phyloP scores from a whole-genome alignment of 2,888 invertebrate species.

The Heliconius hortense region DNA sequence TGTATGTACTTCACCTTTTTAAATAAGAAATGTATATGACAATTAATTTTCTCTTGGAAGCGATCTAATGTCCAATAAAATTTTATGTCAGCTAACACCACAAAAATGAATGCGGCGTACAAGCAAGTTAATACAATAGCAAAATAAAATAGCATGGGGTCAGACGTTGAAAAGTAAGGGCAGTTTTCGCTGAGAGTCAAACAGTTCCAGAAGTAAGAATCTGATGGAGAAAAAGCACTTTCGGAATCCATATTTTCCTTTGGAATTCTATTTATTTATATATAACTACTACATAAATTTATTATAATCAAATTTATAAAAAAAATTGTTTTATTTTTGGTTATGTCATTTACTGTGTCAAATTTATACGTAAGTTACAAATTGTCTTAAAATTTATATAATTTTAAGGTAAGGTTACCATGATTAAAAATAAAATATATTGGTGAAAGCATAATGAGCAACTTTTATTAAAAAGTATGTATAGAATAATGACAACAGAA shows the following conservation, averaged over 20 bases:
- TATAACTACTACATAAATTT: background rate
- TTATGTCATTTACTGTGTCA: conserved; percentile 15
- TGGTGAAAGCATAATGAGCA: background rate
- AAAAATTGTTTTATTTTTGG: background rate
- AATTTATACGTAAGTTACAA: background rate
- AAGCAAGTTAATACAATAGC: conserved; percentile 55
- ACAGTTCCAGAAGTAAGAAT: conserved; percentile 69
- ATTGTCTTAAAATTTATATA: too few relatives aligned
- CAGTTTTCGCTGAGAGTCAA: conserved; percentile 62
- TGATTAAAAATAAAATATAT: background rate
- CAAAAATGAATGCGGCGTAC: conserved; percentile 58
- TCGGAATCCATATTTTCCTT: conserved; percentile 48
- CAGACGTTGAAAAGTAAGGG: conserved; percentile 55
- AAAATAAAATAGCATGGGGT: conserved; percentile 64
- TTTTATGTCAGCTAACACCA: conserved; percentile 59
- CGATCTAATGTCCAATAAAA: conserved; percentile 66
- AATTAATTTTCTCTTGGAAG: conserved; percentile 59
- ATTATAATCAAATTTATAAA: background rate
- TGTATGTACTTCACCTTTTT: conserved; percentile 62
- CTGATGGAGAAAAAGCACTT: conserved; percentile 43
- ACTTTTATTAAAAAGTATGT: background rate
- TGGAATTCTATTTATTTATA: background rate
- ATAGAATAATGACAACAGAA: background rate
- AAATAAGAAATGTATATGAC: conserved; percentile 58
- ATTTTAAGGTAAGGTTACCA: background rate